phyloP scores from a whole-genome alignment of 1,140 invertebrate genomes.

The Aricia agestis region DNA sequence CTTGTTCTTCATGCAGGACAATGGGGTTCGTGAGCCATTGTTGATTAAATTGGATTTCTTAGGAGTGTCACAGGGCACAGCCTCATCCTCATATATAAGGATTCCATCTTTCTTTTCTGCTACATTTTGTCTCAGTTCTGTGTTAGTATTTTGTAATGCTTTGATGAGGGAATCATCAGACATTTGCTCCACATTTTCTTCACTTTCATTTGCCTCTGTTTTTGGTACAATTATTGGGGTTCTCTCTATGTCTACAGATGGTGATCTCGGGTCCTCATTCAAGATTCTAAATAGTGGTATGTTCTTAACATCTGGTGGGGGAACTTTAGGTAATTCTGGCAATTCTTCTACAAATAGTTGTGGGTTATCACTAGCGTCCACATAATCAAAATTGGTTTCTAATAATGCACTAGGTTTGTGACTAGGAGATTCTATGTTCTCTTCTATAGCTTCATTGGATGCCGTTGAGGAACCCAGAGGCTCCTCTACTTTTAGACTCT shows the following conservation, averaged over 20 bases:
- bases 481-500: constrained; percentile 49
- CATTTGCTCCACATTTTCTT: constrained; percentile 66
- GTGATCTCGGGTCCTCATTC: constrained; percentile 66
- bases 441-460: constrained; percentile 61
- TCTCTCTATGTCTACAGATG: constrained; percentile 67
- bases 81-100: constrained; percentile 67
- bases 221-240: constrained; percentile 66
- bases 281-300: constrained; percentile 51
- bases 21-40: constrained; percentile 58
- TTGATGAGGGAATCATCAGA: constrained; percentile 64
- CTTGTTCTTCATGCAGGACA: constrained; percentile 71
- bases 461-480: constrained; percentile 62
- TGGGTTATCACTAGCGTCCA: constrained; percentile 49
- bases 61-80: constrained; percentile 43
- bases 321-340: constrained; percentile 24
- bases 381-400: constrained; percentile 74
- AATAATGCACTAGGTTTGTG: constrained; percentile 49
- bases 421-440: constrained; percentile 37
- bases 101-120: constrained; percentile 50
- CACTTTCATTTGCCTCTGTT: constrained; percentile 35
- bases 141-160: constrained; percentile 58
- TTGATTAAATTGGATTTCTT: constrained; percentile 53
- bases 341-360: constrained; percentile 43
- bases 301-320: constrained; percentile 38
- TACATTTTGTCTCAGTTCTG: constrained; percentile 41